Percentiles rank a stretch among this genome's conserved stretches.
Conservation (phyloP, 1,140 invertebrate species). For the Diplogasteroides magnus region DNA sequence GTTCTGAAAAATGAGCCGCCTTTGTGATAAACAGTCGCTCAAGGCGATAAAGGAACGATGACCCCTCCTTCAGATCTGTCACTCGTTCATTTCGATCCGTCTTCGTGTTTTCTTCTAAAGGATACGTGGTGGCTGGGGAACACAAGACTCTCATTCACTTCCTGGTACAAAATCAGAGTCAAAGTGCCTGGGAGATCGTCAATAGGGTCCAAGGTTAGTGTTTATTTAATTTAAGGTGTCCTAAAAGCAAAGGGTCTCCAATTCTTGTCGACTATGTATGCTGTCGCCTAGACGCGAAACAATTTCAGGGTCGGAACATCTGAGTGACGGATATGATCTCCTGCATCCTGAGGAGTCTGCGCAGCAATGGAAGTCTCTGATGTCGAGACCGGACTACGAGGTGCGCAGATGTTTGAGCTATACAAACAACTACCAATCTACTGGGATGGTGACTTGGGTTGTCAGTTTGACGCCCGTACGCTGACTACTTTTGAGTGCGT, state of each 20-base stretch:
- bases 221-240: too few species aligned
- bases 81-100: conserved; percentile 8
- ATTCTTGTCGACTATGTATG: too few species aligned
- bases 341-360: conserved; percentile 26
- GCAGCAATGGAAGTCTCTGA: conserved; percentile 23
- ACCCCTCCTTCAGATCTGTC: conserved; percentile 17
- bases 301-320: conserved; percentile 20
- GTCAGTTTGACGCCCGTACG: too few species aligned
- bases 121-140: conserved; percentile 11
- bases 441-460: too few species aligned
- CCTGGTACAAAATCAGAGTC: conserved; percentile 22
- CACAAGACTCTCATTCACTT: conserved; percentile 16
- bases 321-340: conserved; percentile 30
- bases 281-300: too few species aligned
- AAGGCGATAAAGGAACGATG: neutral
- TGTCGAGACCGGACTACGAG: too few species aligned
- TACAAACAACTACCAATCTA: too few species aligned
- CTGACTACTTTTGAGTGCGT: too few species aligned
- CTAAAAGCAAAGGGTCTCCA: too few species aligned
- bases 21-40: neutral
- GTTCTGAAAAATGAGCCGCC: too few species aligned
- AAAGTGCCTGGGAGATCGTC: conserved; percentile 30
- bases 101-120: conserved; percentile 22
- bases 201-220: conserved; percentile 19
- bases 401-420: too few species aligned